Base-by-base conservation (phyloP, 2,113 vertebrate genomes). In the Piprites chloris region DNA sequence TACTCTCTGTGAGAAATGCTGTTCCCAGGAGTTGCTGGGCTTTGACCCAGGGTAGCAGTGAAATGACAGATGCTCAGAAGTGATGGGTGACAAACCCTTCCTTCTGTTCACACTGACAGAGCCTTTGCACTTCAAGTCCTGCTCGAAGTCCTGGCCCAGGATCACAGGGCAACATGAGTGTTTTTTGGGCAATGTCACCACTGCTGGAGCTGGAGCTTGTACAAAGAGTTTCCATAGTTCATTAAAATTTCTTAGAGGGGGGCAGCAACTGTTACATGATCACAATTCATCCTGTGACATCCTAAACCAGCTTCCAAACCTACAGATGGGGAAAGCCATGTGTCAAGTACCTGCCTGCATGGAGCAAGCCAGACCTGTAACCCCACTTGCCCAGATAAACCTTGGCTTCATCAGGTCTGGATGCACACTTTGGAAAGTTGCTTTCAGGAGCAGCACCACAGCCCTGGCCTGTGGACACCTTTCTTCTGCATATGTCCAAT, bases 371-470 rank as follows among this genome's bases (percentile, higher is more conserved):
- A 39, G 35, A 33, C 17, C 49, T 42, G 49, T 37, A 30, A 50
- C n/a, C n/a, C 27, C 6, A 20, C 62, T 63, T 63, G 39, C 30
- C 66, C 75, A 23, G 49, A 41, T 6, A 42, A 91, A n/a, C 7
- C 8, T n/a, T n/a, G 58, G 9, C 30, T 80, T 58, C 39, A 17
- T 10, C 0, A 0, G 50, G 15, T 46, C 72, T 47, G 18, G 2
- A 1, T 15, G 14, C 30, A 59, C 11, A 42, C n/a, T 53, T 53
- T 50, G n/a, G 62, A 84, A 35, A n/a, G n/a, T 7, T 71, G 59
- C 9, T 8, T 84, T 63, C 50, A 39, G 83, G 68, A 56, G 12
- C 10, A 39, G 11, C 4, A 2, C 35, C 47, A 27, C 8, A 3
- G 47, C 71, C 44, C 55, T 35, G 35, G 22, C 67, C 74, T 74